phyloP scores from a whole-genome alignment of 2,888 invertebrate genomes.

The Endotricha flammealis region DNA sequence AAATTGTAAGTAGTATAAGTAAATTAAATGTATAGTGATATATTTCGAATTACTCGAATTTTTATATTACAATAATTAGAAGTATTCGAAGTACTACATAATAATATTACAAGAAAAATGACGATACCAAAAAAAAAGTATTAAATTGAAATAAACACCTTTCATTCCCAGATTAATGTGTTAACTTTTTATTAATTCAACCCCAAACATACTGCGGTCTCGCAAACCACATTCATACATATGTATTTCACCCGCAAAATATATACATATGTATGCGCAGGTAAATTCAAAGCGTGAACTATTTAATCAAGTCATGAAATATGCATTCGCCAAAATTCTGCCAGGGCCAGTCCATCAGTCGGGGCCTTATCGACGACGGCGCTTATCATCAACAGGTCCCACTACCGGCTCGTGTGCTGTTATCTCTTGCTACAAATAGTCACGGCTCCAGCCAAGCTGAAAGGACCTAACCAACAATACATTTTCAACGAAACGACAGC shows the following conservation, averaged over 20 bases:
- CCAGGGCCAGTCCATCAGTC: slow-evolving; percentile 68
- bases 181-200: not conserved
- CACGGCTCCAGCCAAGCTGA: slow-evolving; percentile 30
- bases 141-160: not conserved
- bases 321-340: slow-evolving; percentile 75
- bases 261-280: slow-evolving; percentile 36
- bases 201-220: slow-evolving; percentile 33
- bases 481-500: slow-evolving; percentile 22
- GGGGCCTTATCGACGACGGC: slow-evolving; percentile 69
- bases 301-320: slow-evolving; percentile 77
- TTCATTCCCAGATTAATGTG: not conserved
- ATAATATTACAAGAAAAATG: no score
- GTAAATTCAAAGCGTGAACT: slow-evolving; percentile 68
- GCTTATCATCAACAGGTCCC: slow-evolving; percentile 77
- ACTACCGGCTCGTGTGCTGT: slow-evolving; percentile 68
- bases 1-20: no score
- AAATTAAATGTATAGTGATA: no score
- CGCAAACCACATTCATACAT: slow-evolving; percentile 38
- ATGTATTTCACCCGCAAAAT: slow-evolving; percentile 26
- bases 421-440: slow-evolving; percentile 76
- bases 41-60: no score
- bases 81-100: no score
- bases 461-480: slow-evolving; percentile 31
- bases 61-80: no score
- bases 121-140: not conserved